These are phyloP conservation scores for Tiliacea citrago DNA, from an alignment of 2,888 invertebrate species.

Conservation along the genomic window DNA sequence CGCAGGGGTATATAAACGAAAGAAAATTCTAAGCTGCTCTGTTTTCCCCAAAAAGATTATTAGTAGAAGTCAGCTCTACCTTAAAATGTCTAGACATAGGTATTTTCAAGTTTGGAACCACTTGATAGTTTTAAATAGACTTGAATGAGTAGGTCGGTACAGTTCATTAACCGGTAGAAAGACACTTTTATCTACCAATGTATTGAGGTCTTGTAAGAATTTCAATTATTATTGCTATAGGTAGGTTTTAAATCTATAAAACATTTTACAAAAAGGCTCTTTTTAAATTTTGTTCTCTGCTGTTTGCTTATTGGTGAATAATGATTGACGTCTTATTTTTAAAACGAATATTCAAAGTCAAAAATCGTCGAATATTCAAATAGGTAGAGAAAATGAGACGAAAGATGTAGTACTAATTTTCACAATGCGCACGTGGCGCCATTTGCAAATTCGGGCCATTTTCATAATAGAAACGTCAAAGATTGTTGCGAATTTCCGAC, in stretches of 20 bases:
- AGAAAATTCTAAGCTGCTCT: background rate
- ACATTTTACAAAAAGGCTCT: too few species aligned
- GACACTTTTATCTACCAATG: background rate
- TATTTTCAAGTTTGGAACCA: background rate
- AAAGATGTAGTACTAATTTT: too few species aligned
- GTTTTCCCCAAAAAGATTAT: background rate
- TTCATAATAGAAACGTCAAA: too few species aligned
- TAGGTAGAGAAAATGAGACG: too few species aligned
- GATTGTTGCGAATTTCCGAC: too few species aligned
- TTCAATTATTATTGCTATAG: background rate
- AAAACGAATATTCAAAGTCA: background rate
- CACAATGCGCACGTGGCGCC: too few species aligned
- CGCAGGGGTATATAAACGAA: background rate
- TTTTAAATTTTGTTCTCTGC: background rate
- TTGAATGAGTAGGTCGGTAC: background rate
- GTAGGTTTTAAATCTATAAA: background rate
- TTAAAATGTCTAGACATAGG: background rate
- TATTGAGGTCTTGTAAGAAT: slow-evolving; percentile 19
- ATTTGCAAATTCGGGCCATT: too few species aligned
- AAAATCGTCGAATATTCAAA: background rate
- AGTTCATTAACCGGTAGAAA: slow-evolving; percentile 16
- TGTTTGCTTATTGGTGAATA: background rate
- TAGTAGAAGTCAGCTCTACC: background rate
- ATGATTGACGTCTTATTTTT: too few species aligned
- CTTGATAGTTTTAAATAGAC: background rate